Percentiles rank a stretch among this genome's conserved stretches.
These are phyloP conservation scores for Avahi laniger DNA, from an alignment of 2,797 vertebrate species.

Conservation along the genomic window DNA sequence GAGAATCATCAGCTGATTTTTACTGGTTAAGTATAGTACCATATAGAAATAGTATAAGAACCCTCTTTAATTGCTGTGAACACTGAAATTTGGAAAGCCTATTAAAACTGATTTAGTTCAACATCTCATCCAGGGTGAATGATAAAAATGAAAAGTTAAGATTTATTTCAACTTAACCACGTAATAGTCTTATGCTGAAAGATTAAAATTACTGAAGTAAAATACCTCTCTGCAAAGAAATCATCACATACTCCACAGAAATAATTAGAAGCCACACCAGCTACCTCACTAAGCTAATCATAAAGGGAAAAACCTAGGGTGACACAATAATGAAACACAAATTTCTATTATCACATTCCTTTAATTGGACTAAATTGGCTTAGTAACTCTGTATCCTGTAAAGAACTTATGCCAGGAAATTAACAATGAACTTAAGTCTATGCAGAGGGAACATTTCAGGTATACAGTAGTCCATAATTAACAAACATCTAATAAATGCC, in stretches of 20 bases:
- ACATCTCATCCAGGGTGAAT: not conserved
- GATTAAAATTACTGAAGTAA: not conserved
- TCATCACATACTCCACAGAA: not conserved
- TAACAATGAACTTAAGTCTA: not conserved
- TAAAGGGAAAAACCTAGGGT: not conserved
- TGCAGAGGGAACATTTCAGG: not conserved
- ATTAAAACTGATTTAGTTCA: not conserved
- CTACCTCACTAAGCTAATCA: conserved; percentile 45
- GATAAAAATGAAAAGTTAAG: not conserved
- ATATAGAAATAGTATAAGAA: not conserved
- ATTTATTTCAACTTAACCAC: not conserved
- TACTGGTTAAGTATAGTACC: not conserved
- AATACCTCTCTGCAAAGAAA: not conserved
- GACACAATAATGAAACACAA: conserved; percentile 17
- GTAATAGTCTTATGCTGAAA: not conserved
- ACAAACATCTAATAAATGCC: not conserved
- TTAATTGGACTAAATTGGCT: conserved; percentile 43
- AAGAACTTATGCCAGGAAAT: not conserved
- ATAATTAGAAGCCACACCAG: not conserved
- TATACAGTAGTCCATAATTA: not conserved
- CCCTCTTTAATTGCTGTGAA: not conserved
- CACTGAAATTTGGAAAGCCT: not conserved
- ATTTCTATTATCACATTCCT: conserved; percentile 20
- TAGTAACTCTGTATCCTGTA: not conserved
- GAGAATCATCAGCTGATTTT: not conserved